Conservation (phyloP, 2,113 vertebrate species). For the Chauna torquata region DNA sequence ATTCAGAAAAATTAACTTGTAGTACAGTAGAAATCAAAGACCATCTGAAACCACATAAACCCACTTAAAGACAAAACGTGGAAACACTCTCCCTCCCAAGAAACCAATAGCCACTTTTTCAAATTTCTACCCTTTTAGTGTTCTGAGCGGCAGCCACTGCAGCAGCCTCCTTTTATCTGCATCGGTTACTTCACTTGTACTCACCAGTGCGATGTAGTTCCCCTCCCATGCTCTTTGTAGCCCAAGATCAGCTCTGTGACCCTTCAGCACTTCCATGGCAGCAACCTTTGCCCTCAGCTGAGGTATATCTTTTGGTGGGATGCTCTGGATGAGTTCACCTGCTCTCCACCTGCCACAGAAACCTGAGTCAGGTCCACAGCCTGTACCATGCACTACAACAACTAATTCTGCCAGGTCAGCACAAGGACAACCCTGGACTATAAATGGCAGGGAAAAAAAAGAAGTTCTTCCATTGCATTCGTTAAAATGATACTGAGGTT, state of each 20-base stretch:
- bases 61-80: neutral
- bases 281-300: conserved; percentile 94
- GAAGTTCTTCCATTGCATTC: neutral
- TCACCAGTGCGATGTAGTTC: conserved; percentile 88
- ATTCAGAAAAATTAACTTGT: neutral
- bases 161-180: neutral
- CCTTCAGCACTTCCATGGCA: conserved; percentile 90
- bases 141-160: accelerated
- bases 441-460: neutral
- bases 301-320: conserved; percentile 86
- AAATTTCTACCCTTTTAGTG: too few relatives aligned
- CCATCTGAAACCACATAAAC: neutral
- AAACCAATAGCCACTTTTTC: accelerated
- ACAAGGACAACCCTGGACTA: neutral
- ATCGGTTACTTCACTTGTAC: neutral
- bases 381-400: accelerated
- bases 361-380: neutral
- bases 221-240: conserved; percentile 93
- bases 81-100: neutral
- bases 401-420: neutral
- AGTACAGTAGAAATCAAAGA: neutral
- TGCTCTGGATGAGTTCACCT: conserved; percentile 86
- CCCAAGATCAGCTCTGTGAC: conserved; percentile 89
- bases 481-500: neutral
- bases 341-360: conserved; percentile 89